A percentile compares a stretch with the other conserved stretches of the same genome.
phyloP scores from a whole-genome alignment of 2,797 vertebrate species.

The Acanthornis magna region DNA sequence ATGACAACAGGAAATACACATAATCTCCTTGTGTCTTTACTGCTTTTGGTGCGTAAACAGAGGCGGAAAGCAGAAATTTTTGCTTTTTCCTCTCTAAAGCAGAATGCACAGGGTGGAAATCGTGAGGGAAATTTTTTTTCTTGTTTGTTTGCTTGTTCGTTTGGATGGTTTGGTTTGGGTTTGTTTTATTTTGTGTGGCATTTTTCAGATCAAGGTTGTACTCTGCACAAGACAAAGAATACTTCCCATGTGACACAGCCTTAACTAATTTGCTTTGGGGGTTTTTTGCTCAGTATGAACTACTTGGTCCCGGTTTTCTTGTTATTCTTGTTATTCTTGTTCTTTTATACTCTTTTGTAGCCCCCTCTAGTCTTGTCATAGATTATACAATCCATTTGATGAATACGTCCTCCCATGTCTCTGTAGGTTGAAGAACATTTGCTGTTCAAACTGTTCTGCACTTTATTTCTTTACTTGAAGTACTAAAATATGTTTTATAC shows the following conservation, averaged over 20 bases:
- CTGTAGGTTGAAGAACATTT: constrained; percentile 26
- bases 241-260: background rate
- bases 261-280: background rate
- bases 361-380: background rate
- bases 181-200: background rate
- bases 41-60: background rate
- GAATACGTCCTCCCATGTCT: background rate
- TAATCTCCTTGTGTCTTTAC: background rate
- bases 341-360: background rate
- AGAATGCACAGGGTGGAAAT: background rate
- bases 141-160: background rate
- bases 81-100: background rate
- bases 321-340: background rate
- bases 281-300: background rate
- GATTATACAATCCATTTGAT: background rate
- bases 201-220: background rate
- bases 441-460: background rate
- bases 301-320: background rate
- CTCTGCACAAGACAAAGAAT: background rate
- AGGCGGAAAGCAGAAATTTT: background rate
- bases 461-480: background rate
- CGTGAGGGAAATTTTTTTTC: background rate
- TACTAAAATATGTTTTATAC: background rate
- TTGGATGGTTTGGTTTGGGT: background rate
- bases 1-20: background rate